Conservation (phyloP, 2,888 invertebrate genomes). For the Sericinus montela region DNA sequence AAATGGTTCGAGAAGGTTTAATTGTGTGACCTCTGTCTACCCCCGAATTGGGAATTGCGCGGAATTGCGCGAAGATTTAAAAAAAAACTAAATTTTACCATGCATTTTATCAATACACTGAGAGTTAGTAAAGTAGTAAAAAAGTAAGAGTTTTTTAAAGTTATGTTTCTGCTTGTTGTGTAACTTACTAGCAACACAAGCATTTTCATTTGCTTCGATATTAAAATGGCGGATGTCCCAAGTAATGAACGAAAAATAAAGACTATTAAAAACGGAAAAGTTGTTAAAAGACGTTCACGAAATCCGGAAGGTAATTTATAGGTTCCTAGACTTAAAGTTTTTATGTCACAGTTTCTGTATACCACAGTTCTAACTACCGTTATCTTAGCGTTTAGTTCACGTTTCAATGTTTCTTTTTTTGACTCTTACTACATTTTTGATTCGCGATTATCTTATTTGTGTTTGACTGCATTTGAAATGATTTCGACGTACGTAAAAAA, state of each 20-base stretch:
- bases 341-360: conserved; percentile 12
- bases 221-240: conserved; percentile 79
- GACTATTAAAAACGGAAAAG: conserved; percentile 70
- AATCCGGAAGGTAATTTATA: conserved; percentile 69
- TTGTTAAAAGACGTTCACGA: conserved; percentile 67
- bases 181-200: too few species aligned
- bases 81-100: too few species aligned
- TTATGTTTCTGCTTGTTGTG: too few species aligned
- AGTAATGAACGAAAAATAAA: conserved; percentile 70
- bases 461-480: conserved; percentile 27
- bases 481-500: conserved; percentile 16
- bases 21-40: too few species aligned
- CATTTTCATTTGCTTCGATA: conserved; percentile 46
- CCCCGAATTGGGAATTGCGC: too few species aligned
- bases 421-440: conserved; percentile 72
- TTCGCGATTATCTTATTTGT: too few species aligned
- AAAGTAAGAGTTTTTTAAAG: too few species aligned
- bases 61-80: too few species aligned
- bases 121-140: too few species aligned
- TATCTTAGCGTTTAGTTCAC: conserved; percentile 31
- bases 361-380: conserved; percentile 16
- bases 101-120: too few species aligned
- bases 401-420: conserved; percentile 34
- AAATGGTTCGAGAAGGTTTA: too few species aligned
- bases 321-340: conserved; percentile 20